A percentile compares a stretch with the other conserved stretches of the same genome.
Conservation (phyloP, 2,888 invertebrate genomes). For the Leptopilina myrica region DNA sequence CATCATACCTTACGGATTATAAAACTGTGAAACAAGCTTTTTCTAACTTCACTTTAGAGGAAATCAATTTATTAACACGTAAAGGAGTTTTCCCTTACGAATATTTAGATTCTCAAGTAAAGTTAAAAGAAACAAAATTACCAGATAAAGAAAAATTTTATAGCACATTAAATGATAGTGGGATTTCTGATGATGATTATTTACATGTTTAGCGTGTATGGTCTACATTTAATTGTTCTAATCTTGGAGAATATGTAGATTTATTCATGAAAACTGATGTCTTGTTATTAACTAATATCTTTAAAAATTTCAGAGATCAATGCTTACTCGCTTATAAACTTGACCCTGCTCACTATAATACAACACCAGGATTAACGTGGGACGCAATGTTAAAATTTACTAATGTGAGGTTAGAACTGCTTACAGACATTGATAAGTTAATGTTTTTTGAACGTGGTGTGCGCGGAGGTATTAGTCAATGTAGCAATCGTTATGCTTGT, state of each 20-base stretch:
- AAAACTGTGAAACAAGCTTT: background rate
- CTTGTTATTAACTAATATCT: too few relatives aligned
- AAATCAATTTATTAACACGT: too few relatives aligned
- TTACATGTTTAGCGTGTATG: too few relatives aligned
- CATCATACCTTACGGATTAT: background rate
- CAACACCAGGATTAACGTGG: too few relatives aligned
- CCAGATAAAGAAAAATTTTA: constrained; percentile 58
- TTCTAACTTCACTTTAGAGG: too few relatives aligned
- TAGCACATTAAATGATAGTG: constrained; percentile 34
- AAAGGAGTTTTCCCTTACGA: constrained; percentile 53
- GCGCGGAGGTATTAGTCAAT: too few relatives aligned
- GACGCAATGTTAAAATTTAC: constrained; percentile 19
- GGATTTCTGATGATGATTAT: too few relatives aligned
- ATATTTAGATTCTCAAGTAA: constrained; percentile 56
- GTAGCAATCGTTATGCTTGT: constrained; percentile 48
- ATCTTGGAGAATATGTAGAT: background rate
- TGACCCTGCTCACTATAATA: too few relatives aligned
- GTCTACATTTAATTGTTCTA: background rate
- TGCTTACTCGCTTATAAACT: constrained; percentile 42
- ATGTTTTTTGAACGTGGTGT: too few relatives aligned
- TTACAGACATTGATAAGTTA: too few relatives aligned
- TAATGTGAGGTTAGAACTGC: background rate
- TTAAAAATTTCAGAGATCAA: constrained; percentile 20
- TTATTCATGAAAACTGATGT: background rate
- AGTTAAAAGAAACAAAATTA: constrained; percentile 55